A percentile compares a stretch with the other conserved stretches of the same genome.
Conservation (phyloP, 2,888 invertebrate species). For the Drosophila maculinotata region DNA sequence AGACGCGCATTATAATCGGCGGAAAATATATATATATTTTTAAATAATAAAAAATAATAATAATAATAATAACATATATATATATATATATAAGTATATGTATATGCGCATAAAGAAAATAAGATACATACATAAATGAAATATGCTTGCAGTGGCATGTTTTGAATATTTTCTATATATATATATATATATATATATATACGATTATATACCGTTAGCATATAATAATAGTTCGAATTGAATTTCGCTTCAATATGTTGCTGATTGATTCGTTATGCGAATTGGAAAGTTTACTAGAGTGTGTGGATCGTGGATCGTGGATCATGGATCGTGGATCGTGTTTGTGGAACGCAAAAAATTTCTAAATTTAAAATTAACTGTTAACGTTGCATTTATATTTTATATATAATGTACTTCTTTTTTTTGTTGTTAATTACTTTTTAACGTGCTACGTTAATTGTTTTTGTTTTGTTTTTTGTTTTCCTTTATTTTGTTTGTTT, state of each 20-base stretch:
- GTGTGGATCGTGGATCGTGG: conserved; percentile 16
- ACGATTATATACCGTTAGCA: conserved; percentile 49
- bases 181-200: conserved; percentile 8
- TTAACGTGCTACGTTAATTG: conserved; percentile 57
- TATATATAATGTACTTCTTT: conserved; percentile 36
- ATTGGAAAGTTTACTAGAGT: conserved; percentile 60
- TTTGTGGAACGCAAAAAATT: conserved; percentile 61
- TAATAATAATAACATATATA: no score
- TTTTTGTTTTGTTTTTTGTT: conserved; percentile 17
- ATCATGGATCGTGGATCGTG: conserved; percentile 40
- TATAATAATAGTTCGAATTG: conserved; percentile 49
- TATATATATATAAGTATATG: background rate
- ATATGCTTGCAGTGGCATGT: conserved; percentile 58
- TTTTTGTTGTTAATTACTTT: conserved; percentile 41
- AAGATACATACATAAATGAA: conserved; percentile 14
- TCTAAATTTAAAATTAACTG: conserved; percentile 53
- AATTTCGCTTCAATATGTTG: conserved; percentile 40
- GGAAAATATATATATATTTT: conserved; percentile 3
- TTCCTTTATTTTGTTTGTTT: conserved; percentile 20
- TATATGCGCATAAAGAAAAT: background rate
- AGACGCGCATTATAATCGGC: background rate
- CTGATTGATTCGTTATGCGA: conserved; percentile 60
- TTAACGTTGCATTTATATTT: conserved; percentile 63
- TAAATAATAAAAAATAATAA: conserved; percentile 25
- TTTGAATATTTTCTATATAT: conserved; percentile 53